Percentiles rank a stretch among this genome's conserved stretches.
These are phyloP conservation scores for Neodontobutis hainanensis DNA, from an alignment of 2,113 vertebrate species.

Conservation along the genomic window DNA sequence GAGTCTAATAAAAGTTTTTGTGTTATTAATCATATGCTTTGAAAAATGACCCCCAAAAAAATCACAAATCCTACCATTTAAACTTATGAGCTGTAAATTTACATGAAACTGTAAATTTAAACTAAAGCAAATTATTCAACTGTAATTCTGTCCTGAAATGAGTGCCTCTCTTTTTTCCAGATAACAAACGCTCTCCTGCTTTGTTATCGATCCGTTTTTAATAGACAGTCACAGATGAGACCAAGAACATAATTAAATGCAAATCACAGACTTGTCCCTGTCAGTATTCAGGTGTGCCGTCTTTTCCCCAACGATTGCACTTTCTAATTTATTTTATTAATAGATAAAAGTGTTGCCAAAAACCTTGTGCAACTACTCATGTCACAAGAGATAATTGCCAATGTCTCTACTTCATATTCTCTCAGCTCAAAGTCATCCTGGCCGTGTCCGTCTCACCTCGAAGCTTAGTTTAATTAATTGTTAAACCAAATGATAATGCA, in stretches of 20 bases:
- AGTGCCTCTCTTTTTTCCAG: conserved; percentile 20
- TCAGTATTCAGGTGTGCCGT: conserved; percentile 20
- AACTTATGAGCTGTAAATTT: too few species aligned
- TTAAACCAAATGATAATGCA: conserved; percentile 61
- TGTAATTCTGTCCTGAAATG: not conserved
- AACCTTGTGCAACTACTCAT: conserved; percentile 38
- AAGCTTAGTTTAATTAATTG: conserved; percentile 53
- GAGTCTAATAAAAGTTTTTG: too few species aligned
- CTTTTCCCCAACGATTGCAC: conserved; percentile 18
- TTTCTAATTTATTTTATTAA: conserved; percentile 53
- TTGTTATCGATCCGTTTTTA: conserved; percentile 39
- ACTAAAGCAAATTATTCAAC: too few species aligned
- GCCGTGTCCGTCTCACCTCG: conserved; percentile 39
- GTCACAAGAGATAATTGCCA: conserved; percentile 46
- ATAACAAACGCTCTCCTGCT: conserved; percentile 7
- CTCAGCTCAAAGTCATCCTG: conserved; percentile 44
- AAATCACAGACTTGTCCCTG: conserved; percentile 31
- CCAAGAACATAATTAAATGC: conserved; percentile 27
- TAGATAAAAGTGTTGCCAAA: conserved; percentile 42
- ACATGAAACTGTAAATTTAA: too few species aligned
- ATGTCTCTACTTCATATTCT: conserved; percentile 22
- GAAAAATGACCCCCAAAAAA: too few species aligned
- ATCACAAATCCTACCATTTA: too few species aligned
- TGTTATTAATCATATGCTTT: too few species aligned
- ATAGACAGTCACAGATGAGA: conserved; percentile 33